phyloP scores from a whole-genome alignment of 2,113 vertebrate genomes.

The Ameiurus melas region DNA sequence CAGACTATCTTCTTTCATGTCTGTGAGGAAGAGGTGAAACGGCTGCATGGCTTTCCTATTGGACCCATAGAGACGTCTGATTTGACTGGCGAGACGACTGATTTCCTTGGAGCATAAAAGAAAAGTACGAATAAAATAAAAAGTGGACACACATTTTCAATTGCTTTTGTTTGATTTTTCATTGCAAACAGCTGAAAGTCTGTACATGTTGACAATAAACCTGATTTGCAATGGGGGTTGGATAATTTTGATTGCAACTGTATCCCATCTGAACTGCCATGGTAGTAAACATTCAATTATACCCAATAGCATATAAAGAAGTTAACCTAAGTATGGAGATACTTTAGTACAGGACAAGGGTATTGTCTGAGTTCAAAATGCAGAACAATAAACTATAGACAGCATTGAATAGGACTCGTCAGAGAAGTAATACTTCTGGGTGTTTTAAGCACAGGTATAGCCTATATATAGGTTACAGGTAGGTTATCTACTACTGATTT shows the following conservation, averaged over 20 bases:
- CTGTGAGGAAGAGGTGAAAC: slow-evolving; percentile 84
- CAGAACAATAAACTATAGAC: not conserved
- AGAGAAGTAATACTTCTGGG: not conserved
- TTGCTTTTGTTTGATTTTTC: no score
- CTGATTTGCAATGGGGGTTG: no score
- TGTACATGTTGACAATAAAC: no score
- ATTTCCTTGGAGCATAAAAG: slow-evolving; percentile 74
- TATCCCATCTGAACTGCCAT: not conserved
- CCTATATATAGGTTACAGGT: not conserved
- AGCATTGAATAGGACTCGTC: not conserved
- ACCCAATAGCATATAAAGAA: not conserved
- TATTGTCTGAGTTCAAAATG: not conserved
- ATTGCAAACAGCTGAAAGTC: no score
- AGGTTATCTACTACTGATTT: not conserved
- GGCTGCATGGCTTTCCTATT: slow-evolving; percentile 81
- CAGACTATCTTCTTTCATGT: slow-evolving; percentile 72
- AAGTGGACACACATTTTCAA: no score
- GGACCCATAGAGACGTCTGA: slow-evolving; percentile 87
- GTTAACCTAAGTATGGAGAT: not conserved
- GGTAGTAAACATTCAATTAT: not conserved
- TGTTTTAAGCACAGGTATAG: not conserved
- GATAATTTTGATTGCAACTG: no score
- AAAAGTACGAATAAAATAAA: not conserved
- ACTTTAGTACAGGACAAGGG: not conserved
- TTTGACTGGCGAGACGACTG: slow-evolving; percentile 84